A percentile compares a stretch with the other conserved stretches of the same genome.
These are phyloP conservation scores for Cephus cinctus DNA, from an alignment of 1,140 invertebrate genomes.

Conservation along the genomic window DNA sequence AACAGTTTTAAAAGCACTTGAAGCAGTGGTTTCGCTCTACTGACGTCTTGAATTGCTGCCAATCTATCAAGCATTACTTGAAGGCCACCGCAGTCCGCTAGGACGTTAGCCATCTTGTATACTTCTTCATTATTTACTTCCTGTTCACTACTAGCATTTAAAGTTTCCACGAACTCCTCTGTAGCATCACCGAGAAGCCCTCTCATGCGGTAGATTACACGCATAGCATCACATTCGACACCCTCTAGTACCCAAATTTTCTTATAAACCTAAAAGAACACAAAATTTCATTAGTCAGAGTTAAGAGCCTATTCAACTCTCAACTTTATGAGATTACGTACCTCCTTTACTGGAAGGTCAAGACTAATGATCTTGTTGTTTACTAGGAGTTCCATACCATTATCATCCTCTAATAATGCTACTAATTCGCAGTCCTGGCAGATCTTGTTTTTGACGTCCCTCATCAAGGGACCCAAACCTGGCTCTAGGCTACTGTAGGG, in stretches of 20 bases:
- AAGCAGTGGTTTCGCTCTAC: constrained; percentile 74
- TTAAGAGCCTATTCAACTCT: too few species aligned
- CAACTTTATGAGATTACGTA: constrained; percentile 38
- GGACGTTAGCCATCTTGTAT: constrained; percentile 75
- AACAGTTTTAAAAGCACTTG: constrained; percentile 85
- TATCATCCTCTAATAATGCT: constrained; percentile 94
- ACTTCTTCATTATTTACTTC: constrained; percentile 93
- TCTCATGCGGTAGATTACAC: constrained; percentile 98
- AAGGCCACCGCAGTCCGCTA: constrained; percentile 84
- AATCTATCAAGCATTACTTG: constrained; percentile 63
- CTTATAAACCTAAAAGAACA: constrained; percentile 61
- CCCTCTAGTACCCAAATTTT: constrained; percentile 85
- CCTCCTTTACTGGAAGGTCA: constrained; percentile 93
- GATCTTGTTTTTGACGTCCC: constrained; percentile 98
- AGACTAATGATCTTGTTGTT: constrained; percentile 98
- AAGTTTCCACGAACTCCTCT: constrained; percentile 95
- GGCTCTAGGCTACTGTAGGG: constrained; percentile 93
- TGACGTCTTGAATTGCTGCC: constrained; percentile 67
- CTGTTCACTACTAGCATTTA: constrained; percentile 86
- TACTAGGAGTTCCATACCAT: constrained; percentile 98
- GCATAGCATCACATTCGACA: constrained; percentile 89
- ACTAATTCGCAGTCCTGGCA: constrained; percentile 97
- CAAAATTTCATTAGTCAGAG: constrained; percentile 1
- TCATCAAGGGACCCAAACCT: constrained; percentile 94
- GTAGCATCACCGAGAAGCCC: constrained; percentile 96